Evolutionary conservation across 23 tunicate species (phyloP), one percentile per base, ranked within the genome.

Genomic region (Ciona savignyi): DNA sequence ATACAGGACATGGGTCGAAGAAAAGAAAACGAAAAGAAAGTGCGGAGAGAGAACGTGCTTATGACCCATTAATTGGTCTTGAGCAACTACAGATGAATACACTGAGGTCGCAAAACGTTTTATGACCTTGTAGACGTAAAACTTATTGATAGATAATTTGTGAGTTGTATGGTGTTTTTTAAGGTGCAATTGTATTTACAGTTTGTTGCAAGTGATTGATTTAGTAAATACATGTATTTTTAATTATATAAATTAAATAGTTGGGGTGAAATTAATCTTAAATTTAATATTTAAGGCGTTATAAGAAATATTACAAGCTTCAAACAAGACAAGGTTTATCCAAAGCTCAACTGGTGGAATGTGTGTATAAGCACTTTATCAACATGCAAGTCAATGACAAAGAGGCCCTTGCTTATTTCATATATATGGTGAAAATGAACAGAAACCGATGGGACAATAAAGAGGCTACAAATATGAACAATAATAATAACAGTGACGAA

Each of bases 361-460:
- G 66, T 4, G 82, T 90, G 15, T 70, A 56, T 30, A 74, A 80
- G 56, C 97, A 90, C 69, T 90, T 90, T 42, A 72, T 71, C 23
- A 67, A 71, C 25, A 79, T 90, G 51, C 84, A 72, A 15, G 85
- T 90, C 34, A 74, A 72, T 65, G 90, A 90, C 33, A 90, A 90
- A 49, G 97, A 90, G 77, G 82, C 83, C 19, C 60, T 90, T 32
- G 82, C 97, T 4, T 90, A 74, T 61, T 90, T 90, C 35, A 90
- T 90, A 62, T 90, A 83, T 78, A 90, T 90, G 97, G 97, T 90
- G 11, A 90, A 90, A 63, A 90, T 90, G 97, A 84, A 90, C 29
- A 68, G 73, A 42, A 90, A 90, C 65, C 32, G 86, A 2, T 62
- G 83, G 20, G 97, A 90, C 66, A 75, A 49, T 24, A 84, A 90